Conservation (phyloP, 2,888 invertebrate species). For the Phytoseiulus persimilis region DNA sequence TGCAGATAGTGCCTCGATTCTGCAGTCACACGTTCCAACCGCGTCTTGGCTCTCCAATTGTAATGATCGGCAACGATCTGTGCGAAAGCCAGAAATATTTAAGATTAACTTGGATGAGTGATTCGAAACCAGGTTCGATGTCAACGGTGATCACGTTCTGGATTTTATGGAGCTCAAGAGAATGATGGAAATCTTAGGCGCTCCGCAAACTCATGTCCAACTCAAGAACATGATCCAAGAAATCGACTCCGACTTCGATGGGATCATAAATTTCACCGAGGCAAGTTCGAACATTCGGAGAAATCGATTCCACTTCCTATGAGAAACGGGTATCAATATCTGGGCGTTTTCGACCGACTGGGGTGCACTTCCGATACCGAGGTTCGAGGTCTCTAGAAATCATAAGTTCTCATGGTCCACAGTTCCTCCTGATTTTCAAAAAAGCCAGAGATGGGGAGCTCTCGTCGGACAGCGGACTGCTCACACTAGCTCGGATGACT, state of each 20-base stretch:
- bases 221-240: conserved; percentile 85
- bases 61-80: too few species aligned
- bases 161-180: conserved; percentile 80
- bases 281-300: conserved; percentile 50
- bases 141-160: conserved; percentile 75
- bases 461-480: conserved; percentile 73
- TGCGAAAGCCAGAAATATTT: too few species aligned
- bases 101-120: not conserved
- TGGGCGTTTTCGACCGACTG: not conserved
- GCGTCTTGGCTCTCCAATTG: too few species aligned
- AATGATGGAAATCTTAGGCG: conserved; percentile 93
- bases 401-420: conserved; percentile 44
- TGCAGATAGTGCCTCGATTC: too few species aligned
- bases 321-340: not conserved
- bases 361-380: too few species aligned
- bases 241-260: conserved; percentile 54
- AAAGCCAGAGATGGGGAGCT: conserved; percentile 88
- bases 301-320: not conserved
- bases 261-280: conserved; percentile 76
- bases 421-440: conserved; percentile 61
- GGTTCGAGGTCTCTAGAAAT: too few species aligned
- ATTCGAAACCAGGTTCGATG: conserved; percentile 66
- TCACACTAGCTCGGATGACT: conserved; percentile 72
- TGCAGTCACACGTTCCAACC: too few species aligned
- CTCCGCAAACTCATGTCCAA: conserved; percentile 88